These are phyloP conservation scores for Meloidogyne exigua DNA, from an alignment of 1,140 invertebrate genomes.

Conservation along the genomic window DNA sequence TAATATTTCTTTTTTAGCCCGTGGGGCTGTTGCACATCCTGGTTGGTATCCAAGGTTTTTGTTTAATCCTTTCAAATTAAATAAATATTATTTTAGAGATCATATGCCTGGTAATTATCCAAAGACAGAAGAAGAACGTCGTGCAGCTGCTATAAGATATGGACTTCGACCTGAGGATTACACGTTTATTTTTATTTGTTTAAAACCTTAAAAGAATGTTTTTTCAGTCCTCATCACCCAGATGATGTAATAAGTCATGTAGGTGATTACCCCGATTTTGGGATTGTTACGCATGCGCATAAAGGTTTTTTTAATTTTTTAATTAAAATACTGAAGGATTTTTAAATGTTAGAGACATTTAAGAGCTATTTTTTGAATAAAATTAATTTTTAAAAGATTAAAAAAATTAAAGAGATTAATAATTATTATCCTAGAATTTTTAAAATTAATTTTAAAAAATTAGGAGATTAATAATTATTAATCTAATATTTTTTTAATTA, in stretches of 20 bases:
- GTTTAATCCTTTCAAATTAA: background rate
- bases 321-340: too few relatives aligned
- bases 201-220: background rate
- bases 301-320: slow-evolving; percentile 35
- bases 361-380: too few relatives aligned
- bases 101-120: slow-evolving; percentile 57
- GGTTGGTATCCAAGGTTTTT: slow-evolving; percentile 23
- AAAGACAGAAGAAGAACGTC: slow-evolving; percentile 57
- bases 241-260: slow-evolving; percentile 38
- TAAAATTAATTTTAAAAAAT: too few relatives aligned
- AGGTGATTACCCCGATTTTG: slow-evolving; percentile 62
- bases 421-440: too few relatives aligned
- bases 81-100: slow-evolving; percentile 37
- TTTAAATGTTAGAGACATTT: too few relatives aligned
- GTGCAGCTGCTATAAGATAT: slow-evolving; percentile 58
- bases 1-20: slow-evolving; percentile 7
- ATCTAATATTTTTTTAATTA: too few relatives aligned
- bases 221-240: slow-evolving; percentile 36
- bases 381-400: too few relatives aligned
- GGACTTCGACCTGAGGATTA: slow-evolving; percentile 62
- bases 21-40: slow-evolving; percentile 27
- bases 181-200: slow-evolving; percentile 30
- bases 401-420: too few relatives aligned
- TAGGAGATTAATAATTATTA: too few relatives aligned
- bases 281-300: slow-evolving; percentile 51